A percentile compares a stretch with the other conserved stretches of the same genome.
phyloP scores from a whole-genome alignment of 2,888 invertebrate species.

The Eulithis testata region DNA sequence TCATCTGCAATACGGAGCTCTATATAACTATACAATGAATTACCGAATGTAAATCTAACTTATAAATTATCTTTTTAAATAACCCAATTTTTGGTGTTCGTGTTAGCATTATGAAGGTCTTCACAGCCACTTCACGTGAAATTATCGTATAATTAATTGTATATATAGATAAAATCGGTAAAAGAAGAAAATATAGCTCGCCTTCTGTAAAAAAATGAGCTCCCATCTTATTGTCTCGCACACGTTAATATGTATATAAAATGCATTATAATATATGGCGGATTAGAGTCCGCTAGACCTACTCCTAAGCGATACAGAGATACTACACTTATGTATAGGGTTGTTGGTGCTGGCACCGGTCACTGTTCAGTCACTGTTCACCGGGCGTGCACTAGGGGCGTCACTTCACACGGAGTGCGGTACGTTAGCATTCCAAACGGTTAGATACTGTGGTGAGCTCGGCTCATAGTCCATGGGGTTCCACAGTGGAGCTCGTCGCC shows the following conservation, averaged over 20 bases:
- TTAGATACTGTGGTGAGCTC: conserved; percentile 80
- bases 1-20: conserved; percentile 57
- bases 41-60: conserved; percentile 65
- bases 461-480: conserved; percentile 74
- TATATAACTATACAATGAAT: conserved; percentile 56
- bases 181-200: conserved; percentile 52
- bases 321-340: conserved; percentile 35
- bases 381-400: conserved; percentile 50
- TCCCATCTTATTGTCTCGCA: conserved; percentile 81
- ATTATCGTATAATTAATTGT: conserved; percentile 53
- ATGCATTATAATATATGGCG: conserved; percentile 59
- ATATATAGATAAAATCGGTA: conserved; percentile 53
- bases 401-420: conserved; percentile 72
- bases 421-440: conserved; percentile 77
- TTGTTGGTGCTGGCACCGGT: conserved; percentile 7
- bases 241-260: conserved; percentile 60
- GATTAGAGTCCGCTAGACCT: conserved; percentile 51
- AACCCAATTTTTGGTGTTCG: conserved; percentile 73
- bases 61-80: conserved; percentile 64
- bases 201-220: conserved; percentile 57
- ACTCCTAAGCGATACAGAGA: conserved; percentile 49
- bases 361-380: conserved; percentile 41
- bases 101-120: conserved; percentile 68
- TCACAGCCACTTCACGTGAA: conserved; percentile 78
- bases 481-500: conserved; percentile 64